Base-by-base conservation (phyloP, 2,888 invertebrate species). In the Zaprionus obscuricornis region DNA sequence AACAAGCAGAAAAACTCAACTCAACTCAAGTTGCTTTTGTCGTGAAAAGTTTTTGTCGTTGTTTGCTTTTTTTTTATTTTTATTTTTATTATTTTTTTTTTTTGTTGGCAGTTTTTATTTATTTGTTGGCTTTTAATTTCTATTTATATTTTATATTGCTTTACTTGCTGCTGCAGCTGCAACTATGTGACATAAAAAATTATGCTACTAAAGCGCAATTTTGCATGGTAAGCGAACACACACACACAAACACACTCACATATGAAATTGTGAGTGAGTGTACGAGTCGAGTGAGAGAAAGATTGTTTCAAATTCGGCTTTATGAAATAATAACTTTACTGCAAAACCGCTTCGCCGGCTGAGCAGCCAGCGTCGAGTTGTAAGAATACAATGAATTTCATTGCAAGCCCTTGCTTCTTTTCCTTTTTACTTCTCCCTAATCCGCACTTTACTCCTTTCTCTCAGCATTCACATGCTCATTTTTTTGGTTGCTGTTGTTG, bases 321-420 rank as follows among this genome's bases (percentile, higher is more conserved):
- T 82, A 87, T 87, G 82, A 85, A 87, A 85, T 87, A 85, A 86
- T 86, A 87, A 86, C 86, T 86, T 76, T 74, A 74, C 75, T 72
- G 86, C 71, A 67, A 73, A 71, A 74, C 67, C 68, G 67, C 62
- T 71, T 51, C 56, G 70, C 59, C 69, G 70, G 69, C 74, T 58
- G 60, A 66, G 74, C 67, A 68, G 56, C 65, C 55, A 67, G 67
- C 69, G 74, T 59, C 68, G 73, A 72, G 72, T 74, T 68, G 73
- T 63, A 74, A 77, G 84, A 73, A 74, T 65, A 83, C 83, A 85
- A 85, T 86, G 72, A 71, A 76, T 85, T 82, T 78, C 67, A 68
- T 60, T 67, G 65, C 62, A 60, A 37, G 59, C 47, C 59, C 14
- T 39, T 13, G 18, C 26, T 20, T 10, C 29, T 24, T 26, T 26